Evolutionary conservation across 1,140 invertebrate genomes (phyloP), one percentile per base, ranked within the genome.

Genomic region (Microplitis mediator): DNA sequence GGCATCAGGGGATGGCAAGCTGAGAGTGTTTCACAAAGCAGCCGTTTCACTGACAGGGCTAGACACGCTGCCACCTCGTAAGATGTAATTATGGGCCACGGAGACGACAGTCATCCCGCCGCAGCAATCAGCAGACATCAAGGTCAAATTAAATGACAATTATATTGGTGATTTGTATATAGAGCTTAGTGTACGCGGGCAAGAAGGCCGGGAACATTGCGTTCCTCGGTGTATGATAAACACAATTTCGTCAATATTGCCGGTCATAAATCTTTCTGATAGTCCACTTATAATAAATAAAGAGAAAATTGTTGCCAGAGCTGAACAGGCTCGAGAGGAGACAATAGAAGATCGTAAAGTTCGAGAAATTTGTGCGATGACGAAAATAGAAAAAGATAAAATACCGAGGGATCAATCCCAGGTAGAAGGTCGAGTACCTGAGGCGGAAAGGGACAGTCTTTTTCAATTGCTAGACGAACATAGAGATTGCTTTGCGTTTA

Each of bases 401-500:
- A 23, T 74, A 3, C 68, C 68, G 23, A 69, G 8, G 51, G 68
- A 74, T 56, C 39, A 74, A 50, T 45, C 70, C 4, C 63, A 58
- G 34, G 68, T 70, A 16, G 62, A 60, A 56, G 2, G 23, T 11
- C 64, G 68, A 6, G 16, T 66, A 58, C 14, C 34, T 2, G 61
- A 58, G 11, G 31, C 3, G 2, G 31, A 11, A 32, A 69, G 51
- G 32, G 11, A 63, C 39, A 32, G 14, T 13, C 68, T 75, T 9
- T 71, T 60, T 36, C 14, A 75, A 67, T 56, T 77, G 23, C 52
- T 74, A 8, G 52, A 71, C 8, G 23, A 60, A 34, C 75, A 77
- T 51, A 61, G 74, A 3, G 75, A 77, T 61, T 78, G 77, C 67
- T 78, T 78, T 65, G 74, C 77, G 9, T 56, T 72, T 0, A 65